Percentiles rank a stretch among this genome's conserved stretches.
phyloP scores from a whole-genome alignment of 2,113 vertebrate species.

The Pyrgilauda ruficollis region DNA sequence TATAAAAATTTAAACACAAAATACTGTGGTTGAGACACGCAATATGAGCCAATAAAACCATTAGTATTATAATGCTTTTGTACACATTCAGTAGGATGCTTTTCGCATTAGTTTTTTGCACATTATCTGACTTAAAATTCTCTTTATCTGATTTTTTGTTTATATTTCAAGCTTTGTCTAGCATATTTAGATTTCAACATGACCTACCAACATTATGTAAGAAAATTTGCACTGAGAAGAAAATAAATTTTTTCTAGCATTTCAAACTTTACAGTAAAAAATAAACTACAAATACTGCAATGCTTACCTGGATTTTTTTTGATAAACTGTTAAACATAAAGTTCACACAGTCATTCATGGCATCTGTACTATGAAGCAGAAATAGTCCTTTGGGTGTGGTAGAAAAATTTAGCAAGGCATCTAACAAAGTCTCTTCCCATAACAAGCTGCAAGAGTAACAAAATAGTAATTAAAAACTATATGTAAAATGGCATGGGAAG shows the following conservation, averaged over 20 bases:
- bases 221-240: neutral
- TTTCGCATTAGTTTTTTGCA: neutral
- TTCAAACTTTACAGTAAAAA: neutral
- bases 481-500: neutral
- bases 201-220: neutral
- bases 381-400: conserved; percentile 89
- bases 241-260: neutral
- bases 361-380: conserved; percentile 88
- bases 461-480: neutral
- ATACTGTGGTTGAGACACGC: neutral
- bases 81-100: neutral
- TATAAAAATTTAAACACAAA: neutral
- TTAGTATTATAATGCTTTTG: neutral
- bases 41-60: neutral
- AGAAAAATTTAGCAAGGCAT: conserved; percentile 90
- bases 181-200: neutral
- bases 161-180: neutral
- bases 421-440: conserved; percentile 92
- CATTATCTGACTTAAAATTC: neutral
- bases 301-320: conserved; percentile 87
- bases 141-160: neutral
- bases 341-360: conserved; percentile 83
- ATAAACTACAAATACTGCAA: neutral
- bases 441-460: conserved; percentile 72
- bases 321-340: conserved; percentile 89